Percentiles rank a stretch among this genome's conserved stretches.
Evolutionary conservation across 2,888 invertebrate genomes (phyloP).

Genomic region (Dastarcus helophoroides): DNA sequence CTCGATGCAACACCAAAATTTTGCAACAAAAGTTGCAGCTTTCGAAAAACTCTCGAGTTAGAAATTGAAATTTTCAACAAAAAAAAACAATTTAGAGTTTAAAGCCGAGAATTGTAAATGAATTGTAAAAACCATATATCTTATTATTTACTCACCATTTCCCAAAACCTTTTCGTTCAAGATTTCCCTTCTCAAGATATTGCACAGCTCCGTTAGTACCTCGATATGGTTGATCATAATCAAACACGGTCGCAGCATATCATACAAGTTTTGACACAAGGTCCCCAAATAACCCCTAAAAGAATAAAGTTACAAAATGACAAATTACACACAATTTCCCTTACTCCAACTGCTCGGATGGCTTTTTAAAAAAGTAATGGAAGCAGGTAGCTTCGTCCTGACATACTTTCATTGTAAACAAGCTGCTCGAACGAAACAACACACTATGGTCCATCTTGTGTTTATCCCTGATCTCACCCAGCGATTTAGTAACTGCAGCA

Average conservation of each 20-base stretch:
- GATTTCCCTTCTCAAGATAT: slow-evolving; percentile 84
- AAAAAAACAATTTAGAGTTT: too few relatives aligned
- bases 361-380: slow-evolving; percentile 73
- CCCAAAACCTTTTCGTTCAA: slow-evolving; percentile 80
- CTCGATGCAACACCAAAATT: too few relatives aligned
- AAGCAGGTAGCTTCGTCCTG: slow-evolving; percentile 90
- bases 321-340: slow-evolving; percentile 20
- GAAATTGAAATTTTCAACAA: too few relatives aligned
- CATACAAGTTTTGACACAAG: slow-evolving; percentile 81
- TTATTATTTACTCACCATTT: slow-evolving; percentile 41
- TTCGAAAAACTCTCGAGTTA: too few relatives aligned
- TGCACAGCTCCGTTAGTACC: slow-evolving; percentile 92
- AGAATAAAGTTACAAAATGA: too few relatives aligned
- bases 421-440: slow-evolving; percentile 74
- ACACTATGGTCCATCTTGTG: slow-evolving; percentile 70
- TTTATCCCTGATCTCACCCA: slow-evolving; percentile 51
- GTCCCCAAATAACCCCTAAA: slow-evolving; percentile 76
- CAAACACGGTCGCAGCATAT: slow-evolving; percentile 82
- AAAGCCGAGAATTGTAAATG: too few relatives aligned
- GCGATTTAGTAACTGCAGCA: slow-evolving; percentile 57
- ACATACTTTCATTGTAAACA: slow-evolving; percentile 84
- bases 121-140: slow-evolving; percentile 5
- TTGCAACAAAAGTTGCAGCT: too few relatives aligned
- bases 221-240: slow-evolving; percentile 96
- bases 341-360: slow-evolving; percentile 48